Conservation (phyloP, 2,888 invertebrate species). For the Drosophila paramelanica region DNA sequence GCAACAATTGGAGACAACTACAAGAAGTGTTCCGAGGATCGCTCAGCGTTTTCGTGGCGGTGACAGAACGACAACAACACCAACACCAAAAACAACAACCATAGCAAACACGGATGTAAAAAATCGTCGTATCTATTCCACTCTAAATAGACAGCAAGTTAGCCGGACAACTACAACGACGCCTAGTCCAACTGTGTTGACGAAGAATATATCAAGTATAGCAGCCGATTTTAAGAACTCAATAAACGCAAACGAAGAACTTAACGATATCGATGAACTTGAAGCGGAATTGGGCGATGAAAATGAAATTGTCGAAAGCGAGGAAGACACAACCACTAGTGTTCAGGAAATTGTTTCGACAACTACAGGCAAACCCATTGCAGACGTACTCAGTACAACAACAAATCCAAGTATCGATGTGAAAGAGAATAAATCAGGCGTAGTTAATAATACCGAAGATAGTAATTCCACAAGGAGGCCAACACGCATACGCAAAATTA, state of each 20-base stretch:
- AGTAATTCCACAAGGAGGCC: neutral
- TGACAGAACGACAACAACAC: slow-evolving; percentile 22
- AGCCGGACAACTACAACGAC: slow-evolving; percentile 2
- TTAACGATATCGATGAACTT: slow-evolving; percentile 25
- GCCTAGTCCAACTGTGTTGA: slow-evolving; percentile 19
- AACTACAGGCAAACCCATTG: neutral
- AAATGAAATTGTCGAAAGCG: slow-evolving; percentile 14
- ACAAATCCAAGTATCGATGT: neutral
- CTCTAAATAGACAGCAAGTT: slow-evolving; percentile 39
- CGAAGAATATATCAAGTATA: slow-evolving; percentile 10
- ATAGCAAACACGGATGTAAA: slow-evolving; percentile 14
- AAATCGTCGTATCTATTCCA: slow-evolving; percentile 39
- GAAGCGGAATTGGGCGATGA: slow-evolving; percentile 43
- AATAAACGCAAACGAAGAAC: neutral
- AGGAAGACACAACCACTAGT: neutral
- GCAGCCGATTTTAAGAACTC: neutral
- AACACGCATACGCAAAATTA: neutral
- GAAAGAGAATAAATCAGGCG: neutral
- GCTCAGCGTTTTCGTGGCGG: slow-evolving; percentile 41
- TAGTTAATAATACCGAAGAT: neutral
- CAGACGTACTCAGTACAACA: neutral
- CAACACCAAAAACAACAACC: neutral
- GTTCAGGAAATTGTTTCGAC: neutral
- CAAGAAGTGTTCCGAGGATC: slow-evolving; percentile 4
- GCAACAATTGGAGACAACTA: slow-evolving; percentile 15